Evolutionary conservation across 1,140 invertebrate genomes (phyloP).

Genomic region (Drosophila lacertosa): DNA sequence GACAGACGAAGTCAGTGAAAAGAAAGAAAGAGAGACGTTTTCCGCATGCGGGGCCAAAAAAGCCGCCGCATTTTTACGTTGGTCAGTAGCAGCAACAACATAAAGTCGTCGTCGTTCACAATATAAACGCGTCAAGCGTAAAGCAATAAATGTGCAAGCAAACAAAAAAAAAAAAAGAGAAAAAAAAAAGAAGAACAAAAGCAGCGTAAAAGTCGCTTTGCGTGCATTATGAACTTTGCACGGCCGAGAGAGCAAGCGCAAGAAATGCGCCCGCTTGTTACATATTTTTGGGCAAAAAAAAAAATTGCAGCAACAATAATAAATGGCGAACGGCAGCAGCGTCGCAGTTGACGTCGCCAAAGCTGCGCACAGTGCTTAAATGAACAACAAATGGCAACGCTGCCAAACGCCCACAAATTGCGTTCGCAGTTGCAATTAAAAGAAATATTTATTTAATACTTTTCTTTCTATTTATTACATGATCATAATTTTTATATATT

Average conservation of each 20-base stretch:
- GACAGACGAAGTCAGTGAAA: constrained; percentile 48
- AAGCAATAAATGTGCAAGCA: constrained; percentile 77
- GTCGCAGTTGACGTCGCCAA: constrained; percentile 14
- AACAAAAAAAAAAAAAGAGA: constrained; percentile 28
- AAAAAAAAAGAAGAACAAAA: constrained; percentile 25
- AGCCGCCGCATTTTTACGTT: constrained; percentile 45
- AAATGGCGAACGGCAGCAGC: constrained; percentile 41
- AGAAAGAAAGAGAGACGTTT: constrained; percentile 19
- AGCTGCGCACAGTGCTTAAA: constrained; percentile 48
- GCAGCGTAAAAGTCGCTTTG: constrained; percentile 44
- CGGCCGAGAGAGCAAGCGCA: constrained; percentile 64
- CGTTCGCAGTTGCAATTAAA: neutral
- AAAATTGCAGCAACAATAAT: constrained; percentile 30
- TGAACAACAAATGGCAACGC: constrained; percentile 12
- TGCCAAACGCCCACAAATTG: constrained; percentile 9
- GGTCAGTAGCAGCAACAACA: constrained; percentile 51
- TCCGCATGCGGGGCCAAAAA: constrained; percentile 54
- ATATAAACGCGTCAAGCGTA: constrained; percentile 77
- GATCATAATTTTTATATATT: neutral
- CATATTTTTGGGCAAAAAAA: constrained; percentile 41
- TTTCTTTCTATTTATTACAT: too few relatives aligned
- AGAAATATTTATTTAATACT: too few relatives aligned
- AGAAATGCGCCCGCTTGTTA: constrained; percentile 47
- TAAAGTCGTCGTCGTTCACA: constrained; percentile 32
- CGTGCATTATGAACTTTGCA: constrained; percentile 79